Conservation (phyloP, 2,888 invertebrate genomes). For the Lysandra bellargus region DNA sequence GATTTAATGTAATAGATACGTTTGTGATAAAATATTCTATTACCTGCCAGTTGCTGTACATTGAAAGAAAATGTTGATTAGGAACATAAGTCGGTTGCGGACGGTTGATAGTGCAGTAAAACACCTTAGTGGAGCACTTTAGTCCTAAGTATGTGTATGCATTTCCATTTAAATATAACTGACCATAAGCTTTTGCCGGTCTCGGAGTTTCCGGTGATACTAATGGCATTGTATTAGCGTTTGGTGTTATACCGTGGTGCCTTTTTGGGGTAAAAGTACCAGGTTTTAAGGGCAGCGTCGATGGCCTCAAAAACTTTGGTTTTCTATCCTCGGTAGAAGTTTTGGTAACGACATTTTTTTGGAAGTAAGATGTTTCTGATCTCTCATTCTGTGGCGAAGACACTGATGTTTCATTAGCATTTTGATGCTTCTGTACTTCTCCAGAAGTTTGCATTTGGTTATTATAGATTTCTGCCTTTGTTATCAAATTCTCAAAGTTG, state of each 20-base stretch:
- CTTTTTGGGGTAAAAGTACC: conserved; percentile 90
- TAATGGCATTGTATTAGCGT: conserved; percentile 89
- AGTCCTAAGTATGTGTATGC: conserved; percentile 95
- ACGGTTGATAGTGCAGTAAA: conserved; percentile 95
- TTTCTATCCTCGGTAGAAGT: conserved; percentile 65
- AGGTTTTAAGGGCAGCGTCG: conserved; percentile 90
- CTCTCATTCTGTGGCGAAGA: conserved; percentile 59
- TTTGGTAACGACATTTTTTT: conserved; percentile 63
- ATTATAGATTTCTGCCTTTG: conserved; percentile 75
- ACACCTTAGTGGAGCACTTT: conserved; percentile 93
- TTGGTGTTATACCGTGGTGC: conserved; percentile 90
- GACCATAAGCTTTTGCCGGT: conserved; percentile 93
- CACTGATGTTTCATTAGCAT: conserved; percentile 54
- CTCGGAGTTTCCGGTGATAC: conserved; percentile 95
- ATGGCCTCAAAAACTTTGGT: conserved; percentile 89
- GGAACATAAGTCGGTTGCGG: conserved; percentile 97
- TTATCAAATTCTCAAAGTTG: conserved; percentile 77
- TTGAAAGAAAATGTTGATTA: conserved; percentile 93
- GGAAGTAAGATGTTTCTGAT: conserved; percentile 75
- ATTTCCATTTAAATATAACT: conserved; percentile 93
- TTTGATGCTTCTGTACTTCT: conserved; percentile 67
- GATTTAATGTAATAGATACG: conserved; percentile 34
- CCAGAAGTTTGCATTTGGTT: conserved; percentile 69
- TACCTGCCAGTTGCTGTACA: conserved; percentile 98
- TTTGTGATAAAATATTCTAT: conserved; percentile 44